Evolutionary conservation across 2,888 invertebrate genomes (phyloP).

Genomic region (Heliconius sara): DNA sequence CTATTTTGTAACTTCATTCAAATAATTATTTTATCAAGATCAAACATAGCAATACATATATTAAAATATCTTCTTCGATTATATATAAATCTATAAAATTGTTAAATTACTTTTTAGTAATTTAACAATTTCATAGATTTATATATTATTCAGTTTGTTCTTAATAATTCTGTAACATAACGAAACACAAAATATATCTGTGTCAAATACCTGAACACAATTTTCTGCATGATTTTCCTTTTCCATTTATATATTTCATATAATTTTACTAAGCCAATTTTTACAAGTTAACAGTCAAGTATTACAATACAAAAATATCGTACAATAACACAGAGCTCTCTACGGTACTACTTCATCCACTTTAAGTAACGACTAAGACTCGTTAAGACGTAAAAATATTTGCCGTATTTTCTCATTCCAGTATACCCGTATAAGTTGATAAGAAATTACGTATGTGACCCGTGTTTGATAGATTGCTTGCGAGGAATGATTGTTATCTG

Average conservation of each 20-base stretch:
- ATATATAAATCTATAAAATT: too few relatives aligned
- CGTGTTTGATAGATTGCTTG: conserved; percentile 32
- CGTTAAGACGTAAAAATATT: conserved; percentile 21
- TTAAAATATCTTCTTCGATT: background rate
- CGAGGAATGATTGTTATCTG: conserved; percentile 33
- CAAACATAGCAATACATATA: background rate
- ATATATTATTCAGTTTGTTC: background rate
- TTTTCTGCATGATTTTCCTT: background rate
- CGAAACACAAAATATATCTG: background rate
- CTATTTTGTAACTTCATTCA: background rate
- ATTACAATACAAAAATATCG: background rate
- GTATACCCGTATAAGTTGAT: conserved; percentile 12
- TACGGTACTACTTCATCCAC: conserved; percentile 1
- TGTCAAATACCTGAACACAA: too few relatives aligned
- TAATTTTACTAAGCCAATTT: background rate
- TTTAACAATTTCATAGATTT: background rate
- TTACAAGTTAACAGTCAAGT: background rate
- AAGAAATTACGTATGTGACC: conserved; percentile 28
- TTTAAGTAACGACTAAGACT: conserved; percentile 5
- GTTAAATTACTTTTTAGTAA: too few relatives aligned
- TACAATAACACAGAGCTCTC: background rate
- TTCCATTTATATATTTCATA: background rate
- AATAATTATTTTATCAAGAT: background rate
- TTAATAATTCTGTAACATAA: background rate
- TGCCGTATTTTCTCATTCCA: conserved; percentile 9